phyloP scores from a whole-genome alignment of 2,888 invertebrate species.

The Azorinus chamasolen region DNA sequence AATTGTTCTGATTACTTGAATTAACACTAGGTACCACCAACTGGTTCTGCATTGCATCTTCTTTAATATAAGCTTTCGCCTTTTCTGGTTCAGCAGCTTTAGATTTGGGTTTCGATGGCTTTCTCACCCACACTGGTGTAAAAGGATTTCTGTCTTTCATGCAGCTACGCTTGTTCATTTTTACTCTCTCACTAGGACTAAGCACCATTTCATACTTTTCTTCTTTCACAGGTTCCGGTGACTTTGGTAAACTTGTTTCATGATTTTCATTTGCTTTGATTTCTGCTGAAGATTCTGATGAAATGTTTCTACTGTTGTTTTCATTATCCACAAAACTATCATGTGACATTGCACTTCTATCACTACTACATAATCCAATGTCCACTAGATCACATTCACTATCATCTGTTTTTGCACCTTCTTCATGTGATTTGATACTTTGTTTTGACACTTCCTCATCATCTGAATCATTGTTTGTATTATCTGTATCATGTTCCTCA shows the following conservation, averaged over 20 bases:
- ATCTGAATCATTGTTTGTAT: neutral
- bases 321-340: no score
- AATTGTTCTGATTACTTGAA: no score
- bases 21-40: no score
- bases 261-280: neutral
- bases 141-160: conserved; percentile 41
- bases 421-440: neutral
- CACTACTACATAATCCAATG: no score
- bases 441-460: neutral
- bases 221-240: conserved; percentile 11
- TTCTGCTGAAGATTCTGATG: neutral
- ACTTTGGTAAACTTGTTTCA: neutral
- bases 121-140: conserved; percentile 55
- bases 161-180: conserved; percentile 62
- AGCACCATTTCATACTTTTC: conserved; percentile 25
- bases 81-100: neutral
- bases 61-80: no score
- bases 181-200: conserved; percentile 64
- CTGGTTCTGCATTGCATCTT: no score
- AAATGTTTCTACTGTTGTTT: no score
- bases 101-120: conserved; percentile 24
- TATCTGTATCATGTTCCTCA: neutral
- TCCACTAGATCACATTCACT: no score
- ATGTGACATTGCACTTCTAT: no score
- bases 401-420: neutral